phyloP scores from a whole-genome alignment of 2,797 vertebrate genomes.

The Okamejei kenojei region DNA sequence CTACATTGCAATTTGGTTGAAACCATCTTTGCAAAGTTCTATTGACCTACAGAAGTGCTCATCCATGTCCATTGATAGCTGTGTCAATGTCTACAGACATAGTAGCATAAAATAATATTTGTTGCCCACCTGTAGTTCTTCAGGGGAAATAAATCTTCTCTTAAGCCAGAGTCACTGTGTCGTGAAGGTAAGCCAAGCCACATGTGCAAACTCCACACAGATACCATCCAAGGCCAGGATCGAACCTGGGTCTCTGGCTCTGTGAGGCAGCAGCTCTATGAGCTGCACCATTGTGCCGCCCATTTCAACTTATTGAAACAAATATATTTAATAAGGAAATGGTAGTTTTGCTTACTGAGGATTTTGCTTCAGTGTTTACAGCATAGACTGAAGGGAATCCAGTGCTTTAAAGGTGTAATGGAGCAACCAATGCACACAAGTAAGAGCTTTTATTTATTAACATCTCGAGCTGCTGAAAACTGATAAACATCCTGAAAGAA shows the following conservation, averaged over 20 bases:
- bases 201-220: no score
- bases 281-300: no score
- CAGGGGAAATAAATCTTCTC: neutral
- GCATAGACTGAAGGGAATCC: neutral
- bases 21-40: neutral
- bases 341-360: neutral
- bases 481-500: neutral
- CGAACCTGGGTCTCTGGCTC: no score
- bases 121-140: neutral
- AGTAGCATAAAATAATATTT: neutral
- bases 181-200: neutral
- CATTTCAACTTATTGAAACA: neutral
- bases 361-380: neutral
- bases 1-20: neutral
- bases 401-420: neutral
- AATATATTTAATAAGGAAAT: neutral
- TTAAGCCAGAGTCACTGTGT: neutral
- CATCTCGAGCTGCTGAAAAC: neutral
- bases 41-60: neutral
- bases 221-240: no score
- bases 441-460: neutral
- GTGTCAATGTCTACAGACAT: neutral
- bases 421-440: neutral
- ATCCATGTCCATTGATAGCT: neutral
- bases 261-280: no score